phyloP scores from a whole-genome alignment of 2,888 invertebrate genomes.

The Charanyca ferruginea region DNA sequence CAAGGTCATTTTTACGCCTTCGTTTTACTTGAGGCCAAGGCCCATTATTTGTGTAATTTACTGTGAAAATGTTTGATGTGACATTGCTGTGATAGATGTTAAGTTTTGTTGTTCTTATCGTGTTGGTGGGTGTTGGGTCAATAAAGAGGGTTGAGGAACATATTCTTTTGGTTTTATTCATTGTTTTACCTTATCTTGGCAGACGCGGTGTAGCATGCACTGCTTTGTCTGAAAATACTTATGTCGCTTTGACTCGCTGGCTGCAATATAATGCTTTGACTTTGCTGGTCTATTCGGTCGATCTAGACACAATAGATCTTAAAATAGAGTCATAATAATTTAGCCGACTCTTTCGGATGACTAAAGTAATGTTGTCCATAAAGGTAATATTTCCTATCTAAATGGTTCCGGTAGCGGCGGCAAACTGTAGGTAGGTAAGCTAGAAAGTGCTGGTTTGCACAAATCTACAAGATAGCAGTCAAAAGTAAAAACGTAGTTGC shows the following conservation, averaged over 20 bases:
- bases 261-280: neutral
- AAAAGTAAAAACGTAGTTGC: neutral
- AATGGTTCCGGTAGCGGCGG: neutral
- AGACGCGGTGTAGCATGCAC: neutral
- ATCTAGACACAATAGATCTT: neutral
- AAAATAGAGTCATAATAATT: neutral
- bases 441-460: neutral
- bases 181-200: neutral
- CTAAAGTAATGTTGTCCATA: neutral
- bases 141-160: conserved; percentile 86
- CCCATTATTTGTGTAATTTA: conserved; percentile 43
- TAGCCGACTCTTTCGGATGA: too few species aligned
- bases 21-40: conserved; percentile 44
- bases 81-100: conserved; percentile 87
- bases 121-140: conserved; percentile 83
- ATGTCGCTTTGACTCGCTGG: neutral
- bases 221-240: neutral
- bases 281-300: neutral
- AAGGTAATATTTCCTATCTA: neutral
- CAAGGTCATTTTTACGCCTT: conserved; percentile 41
- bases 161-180: conserved; percentile 58
- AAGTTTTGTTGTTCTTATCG: conserved; percentile 78
- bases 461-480: neutral
- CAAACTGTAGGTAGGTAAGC: neutral
- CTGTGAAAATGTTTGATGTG: conserved; percentile 63